These are phyloP conservation scores for Polydrusus cervinus DNA, from an alignment of 2,888 invertebrate genomes.

Conservation along the genomic window DNA sequence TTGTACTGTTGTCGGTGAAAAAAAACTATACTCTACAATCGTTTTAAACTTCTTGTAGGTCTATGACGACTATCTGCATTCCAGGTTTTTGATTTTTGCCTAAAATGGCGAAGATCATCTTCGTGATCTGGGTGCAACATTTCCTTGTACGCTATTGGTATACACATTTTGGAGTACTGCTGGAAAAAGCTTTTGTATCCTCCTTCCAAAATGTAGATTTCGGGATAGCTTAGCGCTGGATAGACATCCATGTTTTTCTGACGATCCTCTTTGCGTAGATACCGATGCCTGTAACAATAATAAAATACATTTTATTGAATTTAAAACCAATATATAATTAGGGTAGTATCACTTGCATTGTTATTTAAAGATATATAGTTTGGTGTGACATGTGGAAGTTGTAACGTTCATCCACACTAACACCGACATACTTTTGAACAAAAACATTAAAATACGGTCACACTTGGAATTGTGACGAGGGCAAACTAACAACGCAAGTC, in stretches of 20 bases:
- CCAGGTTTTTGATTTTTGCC: conserved; percentile 85
- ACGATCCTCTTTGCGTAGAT: conserved; percentile 88
- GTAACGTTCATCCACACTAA: too few relatives aligned
- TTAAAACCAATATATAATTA: background rate
- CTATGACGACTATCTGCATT: conserved; percentile 71
- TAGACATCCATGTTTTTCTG: conserved; percentile 86
- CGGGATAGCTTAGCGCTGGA: conserved; percentile 91
- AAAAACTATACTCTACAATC: conserved; percentile 53
- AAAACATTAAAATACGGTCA: too few relatives aligned
- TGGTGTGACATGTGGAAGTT: too few relatives aligned
- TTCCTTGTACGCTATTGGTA: conserved; percentile 83
- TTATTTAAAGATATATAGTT: too few relatives aligned
- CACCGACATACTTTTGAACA: too few relatives aligned
- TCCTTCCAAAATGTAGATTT: conserved; percentile 93
- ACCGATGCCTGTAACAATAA: conserved; percentile 79
- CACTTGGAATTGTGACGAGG: too few relatives aligned
- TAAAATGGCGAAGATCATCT: conserved; percentile 81
- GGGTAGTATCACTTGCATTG: too few relatives aligned
- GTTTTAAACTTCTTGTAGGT: conserved; percentile 55
- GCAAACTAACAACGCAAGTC: too few relatives aligned
- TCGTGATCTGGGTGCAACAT: conserved; percentile 90
- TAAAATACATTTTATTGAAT: background rate
- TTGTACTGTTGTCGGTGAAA: conserved; percentile 49
- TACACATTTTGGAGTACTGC: conserved; percentile 79
- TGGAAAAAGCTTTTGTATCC: conserved; percentile 91